A percentile compares a stretch with the other conserved stretches of the same genome.
These are phyloP conservation scores for Salticus scenicus DNA, from an alignment of 2,888 invertebrate genomes.

Conservation along the genomic window DNA sequence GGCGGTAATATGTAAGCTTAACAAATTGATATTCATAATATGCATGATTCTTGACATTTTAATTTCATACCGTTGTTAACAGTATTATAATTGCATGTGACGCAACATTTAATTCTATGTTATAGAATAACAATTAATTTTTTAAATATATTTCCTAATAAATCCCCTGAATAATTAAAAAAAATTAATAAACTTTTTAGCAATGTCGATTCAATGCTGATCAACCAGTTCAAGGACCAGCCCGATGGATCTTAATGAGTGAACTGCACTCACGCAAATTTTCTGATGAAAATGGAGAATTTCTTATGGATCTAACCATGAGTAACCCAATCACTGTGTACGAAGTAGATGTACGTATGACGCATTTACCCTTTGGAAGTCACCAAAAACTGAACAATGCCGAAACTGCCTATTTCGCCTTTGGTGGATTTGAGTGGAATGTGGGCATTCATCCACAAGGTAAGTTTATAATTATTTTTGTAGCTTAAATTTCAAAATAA, in stretches of 20 bases:
- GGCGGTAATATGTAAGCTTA: too few species aligned
- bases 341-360: slow-evolving; percentile 82
- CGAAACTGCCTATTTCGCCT: slow-evolving; percentile 84
- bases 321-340: slow-evolving; percentile 85
- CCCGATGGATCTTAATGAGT: slow-evolving; percentile 83
- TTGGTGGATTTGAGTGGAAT: slow-evolving; percentile 89
- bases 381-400: slow-evolving; percentile 74
- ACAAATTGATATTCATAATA: too few species aligned
- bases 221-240: slow-evolving; percentile 84
- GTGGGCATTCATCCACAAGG: slow-evolving; percentile 76
- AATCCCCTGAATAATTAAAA: too few species aligned
- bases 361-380: slow-evolving; percentile 67
- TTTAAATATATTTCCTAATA: too few species aligned
- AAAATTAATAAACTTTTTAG: too few species aligned
- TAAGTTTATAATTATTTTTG: neutral
- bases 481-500: too few species aligned
- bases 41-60: too few species aligned
- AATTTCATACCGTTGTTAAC: too few species aligned
- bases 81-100: too few species aligned
- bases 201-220: slow-evolving; percentile 80
- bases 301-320: slow-evolving; percentile 86
- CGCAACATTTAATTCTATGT: too few species aligned
- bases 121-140: too few species aligned
- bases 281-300: slow-evolving; percentile 87
- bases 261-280: slow-evolving; percentile 84